Evolutionary conservation across 2,888 invertebrate species (phyloP), one percentile per base, ranked within the genome.

Genomic region (Molorchus minor): DNA sequence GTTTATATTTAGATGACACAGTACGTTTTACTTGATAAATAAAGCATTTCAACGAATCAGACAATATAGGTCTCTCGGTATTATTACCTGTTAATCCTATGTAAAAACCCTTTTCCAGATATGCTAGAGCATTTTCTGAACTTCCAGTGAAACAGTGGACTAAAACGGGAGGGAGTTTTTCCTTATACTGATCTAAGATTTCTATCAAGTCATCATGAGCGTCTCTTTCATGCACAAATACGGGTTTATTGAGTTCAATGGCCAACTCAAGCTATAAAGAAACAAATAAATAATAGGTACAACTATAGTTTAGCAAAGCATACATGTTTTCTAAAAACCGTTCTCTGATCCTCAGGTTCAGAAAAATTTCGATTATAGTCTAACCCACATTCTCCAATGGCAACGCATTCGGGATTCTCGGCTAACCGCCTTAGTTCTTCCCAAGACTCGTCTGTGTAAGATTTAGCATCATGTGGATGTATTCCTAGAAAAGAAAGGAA

Each of bases 351-450:
- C 61, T 89, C 88, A 3, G 92, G 94, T 74, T 95, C 93, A 5
- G 96, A 96, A 82, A 96, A 96, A 80, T 96, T 94, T 76, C 95
- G 89, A 80, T 92, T 94, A 80, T 93, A 96, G 83, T 97, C 96
- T 67, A 97, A 85, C 29, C 96, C 96, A 80, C 96, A 96, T 80
- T 96, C 96, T 15, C 96, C 96, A 35, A 96, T 86, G 1, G 96
- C 96, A 21, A 96, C 96, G 80, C 96, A 96, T 82, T 96, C 94
- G 2, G 89, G 88, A 75, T 93, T 93, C 49, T 84, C 84, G 13
- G 93, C 92, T 67, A 93, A 87, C 65, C 86, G 86, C 73, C 86
- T 85, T 56, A 95, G 82, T 75, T 93, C 92, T 36, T 87, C 84
- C 94, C 95, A 96, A 57, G 86, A 86, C 71, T 89, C 89, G 62